These are phyloP conservation scores for Auanema sp. DNA, from an alignment of 2,888 invertebrate species.

Conservation along the genomic window DNA sequence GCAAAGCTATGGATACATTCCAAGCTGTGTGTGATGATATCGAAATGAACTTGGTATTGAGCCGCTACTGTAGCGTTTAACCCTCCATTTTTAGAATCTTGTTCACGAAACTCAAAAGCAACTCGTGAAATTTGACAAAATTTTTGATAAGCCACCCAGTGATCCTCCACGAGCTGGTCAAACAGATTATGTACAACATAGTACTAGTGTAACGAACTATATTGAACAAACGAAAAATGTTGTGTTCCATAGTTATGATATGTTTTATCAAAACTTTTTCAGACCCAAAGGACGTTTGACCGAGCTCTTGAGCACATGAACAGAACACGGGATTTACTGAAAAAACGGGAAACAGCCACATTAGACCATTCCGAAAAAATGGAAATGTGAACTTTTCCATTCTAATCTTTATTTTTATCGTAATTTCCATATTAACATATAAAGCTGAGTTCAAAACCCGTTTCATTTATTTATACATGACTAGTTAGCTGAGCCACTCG, in stretches of 20 bases:
- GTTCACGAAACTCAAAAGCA: constrained; percentile 2
- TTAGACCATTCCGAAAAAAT: background rate
- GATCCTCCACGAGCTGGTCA: background rate
- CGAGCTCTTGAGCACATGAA: constrained; percentile 3
- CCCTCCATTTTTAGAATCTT: background rate
- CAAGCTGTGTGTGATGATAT: constrained; percentile 11
- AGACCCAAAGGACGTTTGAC: constrained; percentile 5
- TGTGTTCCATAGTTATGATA: too few relatives aligned
- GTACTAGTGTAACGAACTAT: background rate
- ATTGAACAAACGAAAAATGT: background rate
- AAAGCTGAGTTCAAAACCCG: constrained; percentile 5
- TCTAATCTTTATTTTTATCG: too few relatives aligned
- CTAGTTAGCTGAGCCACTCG: constrained; percentile 22
- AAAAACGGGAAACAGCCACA: background rate
- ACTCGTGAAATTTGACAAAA: constrained; percentile 2
- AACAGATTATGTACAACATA: background rate
- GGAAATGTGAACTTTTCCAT: background rate
- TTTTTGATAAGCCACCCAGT: constrained; percentile 1
- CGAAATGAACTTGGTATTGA: constrained; percentile 15
- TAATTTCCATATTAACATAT: background rate
- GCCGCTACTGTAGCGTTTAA: background rate
- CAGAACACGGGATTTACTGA: background rate
- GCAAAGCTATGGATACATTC: constrained; percentile 9
- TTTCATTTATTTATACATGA: constrained; percentile 4
- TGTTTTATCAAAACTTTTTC: background rate